Conservation (phyloP, 1,140 invertebrate species). For the Drosophila tani region DNA sequence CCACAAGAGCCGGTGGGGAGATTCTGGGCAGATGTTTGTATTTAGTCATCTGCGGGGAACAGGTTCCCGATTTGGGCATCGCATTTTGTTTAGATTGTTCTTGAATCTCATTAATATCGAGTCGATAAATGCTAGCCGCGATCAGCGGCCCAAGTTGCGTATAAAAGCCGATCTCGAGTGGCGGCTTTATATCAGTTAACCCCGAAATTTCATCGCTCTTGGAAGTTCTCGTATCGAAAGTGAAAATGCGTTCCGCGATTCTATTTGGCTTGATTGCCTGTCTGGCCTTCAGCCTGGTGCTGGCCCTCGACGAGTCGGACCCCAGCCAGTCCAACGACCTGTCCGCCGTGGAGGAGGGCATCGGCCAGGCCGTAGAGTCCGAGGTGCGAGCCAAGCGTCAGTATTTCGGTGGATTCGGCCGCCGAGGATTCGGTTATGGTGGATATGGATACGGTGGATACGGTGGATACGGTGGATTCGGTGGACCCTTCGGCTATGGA, state of each 20-base stretch:
- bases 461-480: constrained; percentile 40
- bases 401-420: constrained; percentile 27
- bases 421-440: constrained; percentile 13
- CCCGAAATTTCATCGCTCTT: constrained; percentile 30
- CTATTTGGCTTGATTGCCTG: constrained; percentile 46
- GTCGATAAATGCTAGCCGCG: constrained; percentile 53
- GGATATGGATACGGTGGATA: constrained; percentile 24
- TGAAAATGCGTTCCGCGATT: constrained; percentile 57
- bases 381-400: constrained; percentile 59
- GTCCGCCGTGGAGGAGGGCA: constrained; percentile 36
- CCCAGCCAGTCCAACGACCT: constrained; percentile 31
- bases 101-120: constrained; percentile 74
- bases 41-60: constrained; percentile 37
- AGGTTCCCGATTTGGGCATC: constrained; percentile 34
- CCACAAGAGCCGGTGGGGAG: constrained; percentile 23
- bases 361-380: constrained; percentile 31
- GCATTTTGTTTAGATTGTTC: constrained; percentile 64
- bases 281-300: constrained; percentile 25
- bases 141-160: constrained; percentile 7
- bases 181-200: constrained; percentile 49
- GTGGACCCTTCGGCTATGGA: neutral
- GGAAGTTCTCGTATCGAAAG: constrained; percentile 20
- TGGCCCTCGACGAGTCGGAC: constrained; percentile 6
- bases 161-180: constrained; percentile 39
- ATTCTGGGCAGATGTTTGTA: constrained; percentile 13